Evolutionary conservation across 2,888 invertebrate genomes (phyloP).

Genomic region (Cepaea hortensis): DNA sequence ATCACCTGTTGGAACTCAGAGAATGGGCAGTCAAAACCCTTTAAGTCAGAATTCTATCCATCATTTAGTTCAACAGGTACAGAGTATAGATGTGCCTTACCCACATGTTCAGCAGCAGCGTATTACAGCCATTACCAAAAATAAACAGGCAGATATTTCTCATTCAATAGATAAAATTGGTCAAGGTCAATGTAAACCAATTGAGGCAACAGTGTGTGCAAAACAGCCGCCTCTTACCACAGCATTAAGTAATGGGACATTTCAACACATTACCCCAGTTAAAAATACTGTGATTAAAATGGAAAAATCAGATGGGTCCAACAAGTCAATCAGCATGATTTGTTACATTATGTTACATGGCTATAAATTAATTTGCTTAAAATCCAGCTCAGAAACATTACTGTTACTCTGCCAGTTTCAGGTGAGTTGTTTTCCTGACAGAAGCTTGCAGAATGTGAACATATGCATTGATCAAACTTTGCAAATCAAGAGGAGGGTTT

Average conservation of each 20-base stretch:
- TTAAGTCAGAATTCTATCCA: slow-evolving; percentile 13
- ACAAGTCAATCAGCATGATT: neutral
- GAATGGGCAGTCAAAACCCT: neutral
- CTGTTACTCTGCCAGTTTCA: slow-evolving; percentile 45
- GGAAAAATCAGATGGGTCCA: neutral
- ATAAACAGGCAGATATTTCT: neutral
- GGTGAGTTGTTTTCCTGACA: slow-evolving; percentile 44
- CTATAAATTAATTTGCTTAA: slow-evolving; percentile 42
- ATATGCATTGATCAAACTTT: slow-evolving; percentile 44
- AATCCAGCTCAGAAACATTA: neutral
- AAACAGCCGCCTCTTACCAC: neutral
- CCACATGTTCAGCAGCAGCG: neutral
- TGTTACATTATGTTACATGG: slow-evolving; percentile 41
- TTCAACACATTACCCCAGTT: neutral
- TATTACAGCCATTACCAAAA: neutral
- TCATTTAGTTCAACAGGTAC: slow-evolving; percentile 28
- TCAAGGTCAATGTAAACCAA: neutral
- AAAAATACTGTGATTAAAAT: neutral
- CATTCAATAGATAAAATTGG: neutral
- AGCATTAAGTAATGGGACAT: neutral
- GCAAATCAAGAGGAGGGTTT: slow-evolving; percentile 29
- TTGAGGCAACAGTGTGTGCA: neutral
- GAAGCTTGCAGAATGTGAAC: slow-evolving; percentile 32
- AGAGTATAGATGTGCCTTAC: neutral
- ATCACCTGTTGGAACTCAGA: neutral